Evolutionary conservation across 2,113 vertebrate genomes (phyloP).

Genomic region (Grammomys dolichurus): DNA sequence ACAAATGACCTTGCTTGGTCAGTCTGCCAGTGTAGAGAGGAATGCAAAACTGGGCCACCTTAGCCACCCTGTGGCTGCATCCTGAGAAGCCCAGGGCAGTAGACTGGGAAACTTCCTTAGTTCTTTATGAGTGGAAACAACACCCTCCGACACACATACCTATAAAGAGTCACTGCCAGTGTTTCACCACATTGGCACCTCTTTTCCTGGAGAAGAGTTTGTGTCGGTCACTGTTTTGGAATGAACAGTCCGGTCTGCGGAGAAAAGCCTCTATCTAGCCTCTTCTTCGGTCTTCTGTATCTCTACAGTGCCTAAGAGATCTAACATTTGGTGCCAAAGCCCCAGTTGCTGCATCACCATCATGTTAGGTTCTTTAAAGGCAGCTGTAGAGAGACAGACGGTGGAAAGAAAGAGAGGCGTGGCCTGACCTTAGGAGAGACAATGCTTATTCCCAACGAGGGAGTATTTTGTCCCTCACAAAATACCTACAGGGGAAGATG

Average conservation of each 20-base stretch:
- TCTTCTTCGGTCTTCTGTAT: not conserved
- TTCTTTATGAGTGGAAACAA: not conserved
- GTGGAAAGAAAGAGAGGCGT: not conserved
- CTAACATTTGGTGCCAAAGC: not conserved
- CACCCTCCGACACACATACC: accelerated
- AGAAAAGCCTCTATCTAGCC: not conserved
- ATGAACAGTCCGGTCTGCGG: not conserved
- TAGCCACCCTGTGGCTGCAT: not conserved
- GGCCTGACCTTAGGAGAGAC: not conserved
- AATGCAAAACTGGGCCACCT: too few species aligned
- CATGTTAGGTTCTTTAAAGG: not conserved
- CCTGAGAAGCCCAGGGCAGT: too few species aligned
- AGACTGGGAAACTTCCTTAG: not conserved
- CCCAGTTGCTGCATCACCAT: not conserved
- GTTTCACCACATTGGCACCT: not conserved
- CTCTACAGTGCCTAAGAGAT: not conserved
- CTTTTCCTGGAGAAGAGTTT: not conserved
- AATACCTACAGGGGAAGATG: not conserved
- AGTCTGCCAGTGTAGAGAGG: not conserved
- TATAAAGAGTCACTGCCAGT: not conserved
- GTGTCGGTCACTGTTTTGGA: not conserved
- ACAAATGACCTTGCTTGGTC: not conserved
- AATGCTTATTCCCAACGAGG: not conserved
- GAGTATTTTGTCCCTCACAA: too few species aligned
- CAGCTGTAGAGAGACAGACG: not conserved